Base-by-base conservation (phyloP, 2,888 invertebrate species). In the Sphecodes monilicornis region DNA sequence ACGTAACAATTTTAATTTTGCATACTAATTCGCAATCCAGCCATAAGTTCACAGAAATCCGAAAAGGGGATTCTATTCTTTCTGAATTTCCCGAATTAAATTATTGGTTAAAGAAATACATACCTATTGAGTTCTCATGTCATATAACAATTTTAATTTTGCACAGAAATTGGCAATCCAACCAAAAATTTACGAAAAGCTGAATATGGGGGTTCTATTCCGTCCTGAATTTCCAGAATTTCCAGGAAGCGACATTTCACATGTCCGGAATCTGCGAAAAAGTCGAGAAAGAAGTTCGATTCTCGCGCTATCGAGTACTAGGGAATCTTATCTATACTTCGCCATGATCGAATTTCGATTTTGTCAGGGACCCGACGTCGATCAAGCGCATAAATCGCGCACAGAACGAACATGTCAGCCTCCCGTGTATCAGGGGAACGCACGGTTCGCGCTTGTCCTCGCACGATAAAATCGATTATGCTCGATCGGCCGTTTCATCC, bases 401-500 rank as follows among this genome's bases (percentile, higher is more conserved):
- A 43, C 57, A n/a, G 29, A 18, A 29, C 22, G 41, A 43, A 16
- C 74, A 13, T 11, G 60, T 26, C 18, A 18, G 39, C 57, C 13
- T 11, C 32, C n/a, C 5, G 39, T 54, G 39, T n/a, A 39, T 29
- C 74, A 16, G 16, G 5, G 46, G 50, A n/a, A 69, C 57, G 60
- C 82, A 41, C 39, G 77, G 18, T 66, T 68, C 8, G n/a, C 41
- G 43, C 32, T 54, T 36, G 70, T 64, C 64, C 70, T 54, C 18
- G 64, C 29, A 50, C 75, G 75, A 81, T 46, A 64, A 68, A 78
- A 81, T 81, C 78, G 86, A 80, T 80, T 75, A 77, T 72, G 82
- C 36, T 72, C 68, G 73, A 43, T 41, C 77, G 8, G 43, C 39
- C 72, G 79, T 86, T 77, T 64, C 69, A 71, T 29, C 64, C 68